A percentile compares a stretch with the other conserved stretches of the same genome.
These are phyloP conservation scores for Triplophysa tibetana DNA, from an alignment of 2,113 vertebrate species.

Conservation along the genomic window DNA sequence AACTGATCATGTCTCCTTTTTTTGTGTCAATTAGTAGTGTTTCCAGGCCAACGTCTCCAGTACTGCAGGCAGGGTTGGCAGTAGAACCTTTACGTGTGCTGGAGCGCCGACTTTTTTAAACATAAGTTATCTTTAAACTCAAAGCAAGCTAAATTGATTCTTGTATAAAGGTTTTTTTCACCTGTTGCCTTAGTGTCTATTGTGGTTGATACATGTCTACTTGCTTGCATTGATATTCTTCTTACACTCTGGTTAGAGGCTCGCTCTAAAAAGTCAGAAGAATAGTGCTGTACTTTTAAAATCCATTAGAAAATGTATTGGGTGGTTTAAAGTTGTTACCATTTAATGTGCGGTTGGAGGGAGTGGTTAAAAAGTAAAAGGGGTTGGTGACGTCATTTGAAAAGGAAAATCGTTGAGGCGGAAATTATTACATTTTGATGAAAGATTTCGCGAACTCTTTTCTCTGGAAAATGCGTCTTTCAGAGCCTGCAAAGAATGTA, in stretches of 20 bases:
- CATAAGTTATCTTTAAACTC: slow-evolving; percentile 23
- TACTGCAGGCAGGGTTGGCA: background rate
- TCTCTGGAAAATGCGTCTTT: too few relatives aligned
- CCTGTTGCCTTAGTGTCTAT: background rate
- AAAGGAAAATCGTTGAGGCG: too few relatives aligned
- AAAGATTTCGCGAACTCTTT: too few relatives aligned
- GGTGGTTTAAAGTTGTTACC: background rate
- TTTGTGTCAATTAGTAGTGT: slow-evolving; percentile 21
- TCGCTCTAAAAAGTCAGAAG: background rate
- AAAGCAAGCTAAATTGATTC: slow-evolving; percentile 2
- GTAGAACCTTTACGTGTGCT: background rate
- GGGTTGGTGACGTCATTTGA: background rate
- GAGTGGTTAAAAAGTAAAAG: background rate
- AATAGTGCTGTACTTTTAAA: too few relatives aligned
- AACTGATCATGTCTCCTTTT: background rate
- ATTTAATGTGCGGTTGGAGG: too few relatives aligned
- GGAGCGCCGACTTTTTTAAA: slow-evolving; percentile 12
- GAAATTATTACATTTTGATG: too few relatives aligned
- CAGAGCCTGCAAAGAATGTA: too few relatives aligned
- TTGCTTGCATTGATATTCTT: background rate
- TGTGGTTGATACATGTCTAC: background rate
- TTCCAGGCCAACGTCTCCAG: background rate
- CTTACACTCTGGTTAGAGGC: background rate
- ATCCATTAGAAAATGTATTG: too few relatives aligned
- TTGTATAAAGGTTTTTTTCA: background rate